phyloP scores from a whole-genome alignment of 2,797 vertebrate genomes.

The Catostomus latipinnis region DNA sequence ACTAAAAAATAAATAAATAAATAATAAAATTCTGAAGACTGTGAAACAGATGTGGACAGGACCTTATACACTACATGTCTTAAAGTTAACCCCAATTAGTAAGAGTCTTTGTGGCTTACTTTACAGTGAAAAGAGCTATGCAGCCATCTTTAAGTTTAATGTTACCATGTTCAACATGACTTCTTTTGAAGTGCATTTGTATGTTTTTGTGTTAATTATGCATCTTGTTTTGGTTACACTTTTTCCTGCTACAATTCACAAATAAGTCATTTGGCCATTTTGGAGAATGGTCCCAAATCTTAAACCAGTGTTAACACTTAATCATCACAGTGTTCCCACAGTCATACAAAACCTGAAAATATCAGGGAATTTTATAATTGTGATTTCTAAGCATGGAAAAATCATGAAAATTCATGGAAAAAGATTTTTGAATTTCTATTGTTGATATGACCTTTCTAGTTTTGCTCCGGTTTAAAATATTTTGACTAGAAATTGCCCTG shows the following conservation, averaged over 20 bases:
- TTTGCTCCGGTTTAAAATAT: not conserved
- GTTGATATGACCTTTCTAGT: not conserved
- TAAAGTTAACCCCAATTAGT: constrained; percentile 14
- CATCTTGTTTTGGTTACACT: constrained; percentile 74
- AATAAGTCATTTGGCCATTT: constrained; percentile 74
- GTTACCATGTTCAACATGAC: not conserved
- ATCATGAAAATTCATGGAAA: constrained; percentile 54
- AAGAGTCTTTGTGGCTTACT: constrained; percentile 24
- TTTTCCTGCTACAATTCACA: constrained; percentile 73
- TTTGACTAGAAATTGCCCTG: not conserved
- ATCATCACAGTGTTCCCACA: not conserved
- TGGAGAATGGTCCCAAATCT: constrained; percentile 86
- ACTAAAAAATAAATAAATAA: no score
- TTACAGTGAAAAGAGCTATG: constrained; percentile 84
- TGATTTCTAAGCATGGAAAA: not conserved
- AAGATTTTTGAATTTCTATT: constrained; percentile 9
- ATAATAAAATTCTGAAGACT: not conserved
- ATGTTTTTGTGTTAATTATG: constrained; percentile 66
- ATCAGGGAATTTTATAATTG: constrained; percentile 10
- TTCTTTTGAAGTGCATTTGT: constrained; percentile 52
- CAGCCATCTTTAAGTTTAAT: constrained; percentile 41
- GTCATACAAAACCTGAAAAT: not conserved
- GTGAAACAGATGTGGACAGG: not conserved
- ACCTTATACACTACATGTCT: constrained; percentile 1
- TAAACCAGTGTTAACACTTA: constrained; percentile 14